These are phyloP conservation scores for Thysanoteuthis rhombus DNA, from an alignment of 2,888 invertebrate genomes.

Conservation along the genomic window DNA sequence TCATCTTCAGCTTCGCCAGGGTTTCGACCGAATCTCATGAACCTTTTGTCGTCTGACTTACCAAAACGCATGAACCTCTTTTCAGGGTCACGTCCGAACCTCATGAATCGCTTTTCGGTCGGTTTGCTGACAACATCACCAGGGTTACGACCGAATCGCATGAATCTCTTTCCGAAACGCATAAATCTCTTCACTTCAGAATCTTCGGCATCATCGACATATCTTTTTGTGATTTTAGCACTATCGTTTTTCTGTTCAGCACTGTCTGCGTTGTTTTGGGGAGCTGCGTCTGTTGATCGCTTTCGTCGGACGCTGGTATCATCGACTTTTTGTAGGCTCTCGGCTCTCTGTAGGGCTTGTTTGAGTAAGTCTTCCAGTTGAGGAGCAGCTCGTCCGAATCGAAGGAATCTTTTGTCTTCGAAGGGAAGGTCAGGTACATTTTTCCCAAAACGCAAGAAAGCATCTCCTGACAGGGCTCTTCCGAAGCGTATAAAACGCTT, in stretches of 20 bases:
- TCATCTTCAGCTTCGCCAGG: conserved; percentile 20
- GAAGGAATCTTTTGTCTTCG: conserved; percentile 55
- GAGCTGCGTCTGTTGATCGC: conserved; percentile 42
- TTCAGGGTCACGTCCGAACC: conserved; percentile 42
- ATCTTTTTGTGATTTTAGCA: conserved; percentile 33
- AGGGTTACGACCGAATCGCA: conserved; percentile 40
- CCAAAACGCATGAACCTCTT: conserved; percentile 44
- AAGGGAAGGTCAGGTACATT: conserved; percentile 38
- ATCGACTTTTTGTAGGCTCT: conserved; percentile 41
- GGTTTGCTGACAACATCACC: conserved; percentile 35
- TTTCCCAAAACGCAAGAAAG: conserved; percentile 45
- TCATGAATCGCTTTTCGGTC: conserved; percentile 49
- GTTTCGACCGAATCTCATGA: conserved; percentile 39
- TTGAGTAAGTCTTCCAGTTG: conserved; percentile 44
- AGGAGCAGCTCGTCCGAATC: conserved; percentile 51
- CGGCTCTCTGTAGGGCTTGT: conserved; percentile 40
- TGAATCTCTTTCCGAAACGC: conserved; percentile 48
- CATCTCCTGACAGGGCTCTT: conserved; percentile 48
- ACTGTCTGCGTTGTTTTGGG: neutral
- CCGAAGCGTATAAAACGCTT: conserved; percentile 55
- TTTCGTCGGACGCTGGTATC: conserved; percentile 44
- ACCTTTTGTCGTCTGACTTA: conserved; percentile 37
- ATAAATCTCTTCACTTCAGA: conserved; percentile 45
- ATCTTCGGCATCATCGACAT: conserved; percentile 20
- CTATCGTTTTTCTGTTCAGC: conserved; percentile 36